A percentile compares a stretch with the other conserved stretches of the same genome.
These are phyloP conservation scores for Tinea semifulvella DNA, from an alignment of 2,888 invertebrate species.

Conservation along the genomic window DNA sequence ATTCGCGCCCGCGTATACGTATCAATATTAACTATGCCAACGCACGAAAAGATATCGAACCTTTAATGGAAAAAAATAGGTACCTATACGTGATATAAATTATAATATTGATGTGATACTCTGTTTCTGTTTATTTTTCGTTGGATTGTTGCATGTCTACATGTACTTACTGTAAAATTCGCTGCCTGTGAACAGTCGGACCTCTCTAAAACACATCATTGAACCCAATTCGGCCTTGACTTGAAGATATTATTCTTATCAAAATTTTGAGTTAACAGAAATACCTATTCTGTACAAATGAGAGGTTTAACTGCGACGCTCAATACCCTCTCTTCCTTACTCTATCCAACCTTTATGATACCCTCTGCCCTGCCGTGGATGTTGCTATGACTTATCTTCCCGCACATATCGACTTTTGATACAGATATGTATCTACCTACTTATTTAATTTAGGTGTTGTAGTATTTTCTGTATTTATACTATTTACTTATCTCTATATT, in stretches of 20 bases:
- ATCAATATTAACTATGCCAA: slow-evolving; percentile 23
- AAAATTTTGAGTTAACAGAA: background rate
- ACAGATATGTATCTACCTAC: too few relatives aligned
- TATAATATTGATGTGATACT: slow-evolving; percentile 12
- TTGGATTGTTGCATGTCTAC: slow-evolving; percentile 15
- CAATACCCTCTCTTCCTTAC: background rate
- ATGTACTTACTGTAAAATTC: slow-evolving; percentile 13
- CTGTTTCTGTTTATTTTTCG: slow-evolving; percentile 14
- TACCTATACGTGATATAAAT: slow-evolving; percentile 19
- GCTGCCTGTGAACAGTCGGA: slow-evolving; percentile 14
- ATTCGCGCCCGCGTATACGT: slow-evolving; percentile 12
- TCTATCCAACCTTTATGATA: background rate
- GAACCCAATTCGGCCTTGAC: slow-evolving; percentile 10
- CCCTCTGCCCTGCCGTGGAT: slow-evolving; percentile 3
- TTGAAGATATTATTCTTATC: background rate
- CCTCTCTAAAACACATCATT: slow-evolving; percentile 12
- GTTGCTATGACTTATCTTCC: too few relatives aligned
- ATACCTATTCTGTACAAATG: background rate
- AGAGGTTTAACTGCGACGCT: slow-evolving; percentile 12
- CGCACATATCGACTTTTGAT: too few relatives aligned
- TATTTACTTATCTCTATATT: too few relatives aligned
- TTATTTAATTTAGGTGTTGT: too few relatives aligned
- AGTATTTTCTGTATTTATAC: too few relatives aligned
- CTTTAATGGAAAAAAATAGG: slow-evolving; percentile 23
- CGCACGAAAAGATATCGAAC: slow-evolving; percentile 19